These are phyloP conservation scores for Melitaea cinxia DNA, from an alignment of 1,140 invertebrate species.

Conservation along the genomic window DNA sequence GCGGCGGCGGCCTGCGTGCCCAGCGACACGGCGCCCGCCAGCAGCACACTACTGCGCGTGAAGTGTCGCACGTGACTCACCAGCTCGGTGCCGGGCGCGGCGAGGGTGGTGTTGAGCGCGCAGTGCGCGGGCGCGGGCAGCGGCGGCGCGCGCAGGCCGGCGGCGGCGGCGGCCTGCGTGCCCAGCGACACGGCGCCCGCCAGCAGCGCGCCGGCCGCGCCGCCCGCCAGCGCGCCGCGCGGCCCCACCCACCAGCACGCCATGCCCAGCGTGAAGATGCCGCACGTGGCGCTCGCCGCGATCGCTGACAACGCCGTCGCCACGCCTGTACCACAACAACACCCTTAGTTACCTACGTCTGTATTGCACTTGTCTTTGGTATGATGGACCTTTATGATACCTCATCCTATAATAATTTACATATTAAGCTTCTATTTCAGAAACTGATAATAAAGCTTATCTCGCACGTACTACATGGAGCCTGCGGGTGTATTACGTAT, in stretches of 20 bases:
- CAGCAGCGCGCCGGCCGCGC: slow-evolving; percentile 81
- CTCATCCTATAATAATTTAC: too few species aligned
- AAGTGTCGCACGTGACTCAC: slow-evolving; percentile 28
- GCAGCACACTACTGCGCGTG: too few species aligned
- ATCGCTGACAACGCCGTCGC: slow-evolving; percentile 91
- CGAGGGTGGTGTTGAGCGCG: slow-evolving; percentile 45
- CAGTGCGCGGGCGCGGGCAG: slow-evolving; percentile 48
- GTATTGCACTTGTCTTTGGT: too few species aligned
- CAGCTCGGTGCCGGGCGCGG: slow-evolving; percentile 29
- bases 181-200: slow-evolving; percentile 83
- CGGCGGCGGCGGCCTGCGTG: slow-evolving; percentile 69
- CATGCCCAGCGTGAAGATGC: slow-evolving; percentile 93
- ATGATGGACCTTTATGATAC: too few species aligned
- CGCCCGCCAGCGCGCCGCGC: slow-evolving; percentile 83
- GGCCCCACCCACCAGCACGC: slow-evolving; percentile 91
- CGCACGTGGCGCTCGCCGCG: slow-evolving; percentile 91
- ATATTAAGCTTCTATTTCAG: too few species aligned
- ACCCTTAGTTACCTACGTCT: too few species aligned
- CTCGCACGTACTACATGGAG: too few species aligned
- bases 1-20: too few species aligned
- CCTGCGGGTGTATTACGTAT: too few species aligned
- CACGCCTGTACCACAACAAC: slow-evolving; percentile 79
- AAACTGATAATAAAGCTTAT: too few species aligned
- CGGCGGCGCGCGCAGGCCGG: slow-evolving; percentile 53
- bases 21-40: too few species aligned